Base-by-base conservation (phyloP, 2,797 vertebrate genomes). In the Simalia tracyae region DNA sequence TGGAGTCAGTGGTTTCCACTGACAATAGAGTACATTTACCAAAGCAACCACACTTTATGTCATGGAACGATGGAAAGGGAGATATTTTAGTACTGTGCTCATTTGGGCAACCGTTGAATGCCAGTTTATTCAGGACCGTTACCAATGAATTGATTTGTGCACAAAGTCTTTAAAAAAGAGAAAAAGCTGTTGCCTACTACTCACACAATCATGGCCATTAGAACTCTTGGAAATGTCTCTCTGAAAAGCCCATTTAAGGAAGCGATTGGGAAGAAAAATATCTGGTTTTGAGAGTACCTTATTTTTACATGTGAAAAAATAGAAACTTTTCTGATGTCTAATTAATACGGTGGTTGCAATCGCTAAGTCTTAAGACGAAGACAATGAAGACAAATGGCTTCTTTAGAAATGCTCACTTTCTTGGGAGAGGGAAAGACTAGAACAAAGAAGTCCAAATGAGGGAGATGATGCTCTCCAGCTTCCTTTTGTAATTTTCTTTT, bases 61-160 rank as follows among this genome's bases (percentile, higher is more conserved):
- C 96, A 94, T 97, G 95, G 84, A 86, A 86, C 61, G 54, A 26
- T 86, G 88, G 68, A 97, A 92, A 94, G 96, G 96, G 95, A 94
- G 93, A 95, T 95, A 96, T 97, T 97, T 95, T 96, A 96, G 96
- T 96, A 96, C 97, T 93, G 96, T 96, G 96, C 97, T 93, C 91
- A 95, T 94, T 61, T 94, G 84, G 95, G 90, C 22, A 26, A 91
- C 89, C 93, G 87, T 97, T 95, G 93, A 95, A 93, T 95, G 63
- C 95, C 93, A 91, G 86, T 95, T 81, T 95, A 95, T 95, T 97
- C 95, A 96, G 94, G 11, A 95, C 93, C 95, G 91, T 97, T 95
- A 94, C 93, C 95, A 93, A 95, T 93, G 28, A 95, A 94, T 96
- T 96, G 94, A 94, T 93, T 95, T 96, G 92, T 90, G 92, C 95